A percentile compares a stretch with the other conserved stretches of the same genome.
Conservation (phyloP, 2,888 invertebrate species). For the Hyppa rectilinea region DNA sequence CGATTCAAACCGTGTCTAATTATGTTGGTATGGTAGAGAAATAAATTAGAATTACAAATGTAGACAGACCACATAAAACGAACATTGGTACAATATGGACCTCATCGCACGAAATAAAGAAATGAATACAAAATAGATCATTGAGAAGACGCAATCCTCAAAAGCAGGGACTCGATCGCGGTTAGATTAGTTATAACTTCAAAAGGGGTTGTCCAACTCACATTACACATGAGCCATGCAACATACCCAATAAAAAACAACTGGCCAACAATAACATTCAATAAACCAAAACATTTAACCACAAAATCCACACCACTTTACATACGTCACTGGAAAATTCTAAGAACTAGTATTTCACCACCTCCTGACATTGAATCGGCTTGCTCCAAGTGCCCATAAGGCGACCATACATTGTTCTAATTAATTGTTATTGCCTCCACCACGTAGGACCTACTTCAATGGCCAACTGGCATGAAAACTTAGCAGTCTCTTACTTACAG, state of each 20-base stretch:
- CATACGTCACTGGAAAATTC: conserved; percentile 49
- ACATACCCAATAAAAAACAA: conserved; percentile 14
- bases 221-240: neutral
- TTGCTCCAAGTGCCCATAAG: conserved; percentile 67
- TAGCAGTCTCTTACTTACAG: conserved; percentile 67
- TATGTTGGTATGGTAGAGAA: no score
- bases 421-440: conserved; percentile 87
- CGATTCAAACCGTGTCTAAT: neutral
- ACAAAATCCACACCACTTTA: conserved; percentile 40
- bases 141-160: neutral
- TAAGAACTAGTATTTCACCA: conserved; percentile 59
- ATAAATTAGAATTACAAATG: no score
- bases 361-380: conserved; percentile 69
- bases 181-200: neutral
- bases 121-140: neutral
- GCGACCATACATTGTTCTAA: conserved; percentile 84
- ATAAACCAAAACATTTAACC: conserved; percentile 34
- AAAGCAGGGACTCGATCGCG: neutral
- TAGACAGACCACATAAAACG: no score
- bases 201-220: neutral
- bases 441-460: conserved; percentile 80
- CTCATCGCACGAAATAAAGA: neutral
- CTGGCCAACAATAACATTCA: conserved; percentile 9
- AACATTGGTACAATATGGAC: no score
- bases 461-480: conserved; percentile 81